Percentiles rank a stretch among this genome's conserved stretches.
Evolutionary conservation across 2,797 vertebrate genomes (phyloP).

Genomic region (Acrocephalus scirpaceus): DNA sequence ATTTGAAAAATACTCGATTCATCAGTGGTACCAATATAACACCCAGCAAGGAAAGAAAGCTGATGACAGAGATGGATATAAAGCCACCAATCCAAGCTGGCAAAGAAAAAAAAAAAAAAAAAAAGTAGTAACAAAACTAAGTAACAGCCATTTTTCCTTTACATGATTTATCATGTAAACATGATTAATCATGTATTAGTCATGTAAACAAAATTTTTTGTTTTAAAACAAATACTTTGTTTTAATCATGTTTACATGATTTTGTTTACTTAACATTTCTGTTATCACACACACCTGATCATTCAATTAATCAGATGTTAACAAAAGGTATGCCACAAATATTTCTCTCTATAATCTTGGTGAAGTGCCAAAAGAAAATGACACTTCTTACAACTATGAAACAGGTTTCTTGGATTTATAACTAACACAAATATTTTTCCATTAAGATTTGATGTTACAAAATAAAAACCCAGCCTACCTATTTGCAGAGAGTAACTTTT

Average conservation of each 20-base stretch:
- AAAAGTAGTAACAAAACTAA: neutral
- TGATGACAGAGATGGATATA: slow-evolving; percentile 93
- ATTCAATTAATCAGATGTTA: neutral
- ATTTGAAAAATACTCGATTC: slow-evolving; percentile 95
- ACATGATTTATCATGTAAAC: too few relatives aligned
- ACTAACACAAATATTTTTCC: neutral
- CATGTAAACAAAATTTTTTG: too few relatives aligned
- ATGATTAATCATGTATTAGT: too few relatives aligned
- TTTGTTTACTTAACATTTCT: neutral
- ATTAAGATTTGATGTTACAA: neutral
- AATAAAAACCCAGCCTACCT: slow-evolving; percentile 60
- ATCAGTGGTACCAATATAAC: slow-evolving; percentile 93
- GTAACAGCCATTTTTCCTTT: neutral
- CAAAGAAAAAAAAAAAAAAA: neutral
- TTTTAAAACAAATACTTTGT: too few relatives aligned
- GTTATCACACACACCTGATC: neutral
- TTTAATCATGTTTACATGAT: neutral
- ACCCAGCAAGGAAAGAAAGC: slow-evolving; percentile 90
- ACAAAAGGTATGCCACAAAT: neutral
- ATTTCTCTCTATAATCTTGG: neutral
- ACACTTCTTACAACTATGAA: neutral
- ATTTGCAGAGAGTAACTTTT: slow-evolving; percentile 80
- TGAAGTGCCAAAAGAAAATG: neutral
- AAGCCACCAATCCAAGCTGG: slow-evolving; percentile 95
- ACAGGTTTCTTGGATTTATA: neutral